Base-by-base conservation (phyloP, 2,113 vertebrate species). In the Siniperca chuatsi region DNA sequence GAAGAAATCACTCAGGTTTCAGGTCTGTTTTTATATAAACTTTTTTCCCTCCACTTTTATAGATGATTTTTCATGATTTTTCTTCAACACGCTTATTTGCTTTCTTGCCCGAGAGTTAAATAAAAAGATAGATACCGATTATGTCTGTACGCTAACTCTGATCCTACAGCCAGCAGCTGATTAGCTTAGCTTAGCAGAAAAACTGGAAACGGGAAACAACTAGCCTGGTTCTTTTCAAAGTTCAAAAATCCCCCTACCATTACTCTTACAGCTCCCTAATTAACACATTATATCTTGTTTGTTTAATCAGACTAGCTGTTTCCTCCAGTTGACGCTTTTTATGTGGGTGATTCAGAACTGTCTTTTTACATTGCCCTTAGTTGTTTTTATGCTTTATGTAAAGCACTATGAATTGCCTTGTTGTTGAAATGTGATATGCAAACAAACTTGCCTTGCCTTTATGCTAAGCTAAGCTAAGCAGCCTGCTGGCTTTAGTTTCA, bases 11-110 rank as follows among this genome's bases (percentile, higher is more conserved):
- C 83, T 75, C 23, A 77, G 33, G 0, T 15, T 25, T 37, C 68
- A 87, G 90, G 93, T 92, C 13, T n/a, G 79, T 79, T 67, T 35
- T 37, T 50, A 8, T 18, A 2, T 6, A 37, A 37, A 1, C 8
- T 60, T n/a, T 29, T 33, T 5, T 57, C 6, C 58, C 25, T 20
- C n/a, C 4, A 65, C 4, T 48, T 73, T 11, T 42, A 9, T 4
- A 21, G 1, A 74, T 18, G 2, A 42, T 57, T 40, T 20, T 33
- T 35, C 29, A 29, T 18, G 29, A 8, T 18, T 69, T n/a, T 40
- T 37, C 46, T 40, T n/a, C 33, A 55, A 55, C 69, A 8, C 6
- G 0, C 18, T 23, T 20, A 42, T 44, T 72, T 2, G 0, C 70
- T 40, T 8, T 57, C 37, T 18, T 62, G 29, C 6, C 60, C 16